These are phyloP conservation scores for Lasioglossum leucozonium DNA, from an alignment of 2,888 invertebrate species.

Conservation along the genomic window DNA sequence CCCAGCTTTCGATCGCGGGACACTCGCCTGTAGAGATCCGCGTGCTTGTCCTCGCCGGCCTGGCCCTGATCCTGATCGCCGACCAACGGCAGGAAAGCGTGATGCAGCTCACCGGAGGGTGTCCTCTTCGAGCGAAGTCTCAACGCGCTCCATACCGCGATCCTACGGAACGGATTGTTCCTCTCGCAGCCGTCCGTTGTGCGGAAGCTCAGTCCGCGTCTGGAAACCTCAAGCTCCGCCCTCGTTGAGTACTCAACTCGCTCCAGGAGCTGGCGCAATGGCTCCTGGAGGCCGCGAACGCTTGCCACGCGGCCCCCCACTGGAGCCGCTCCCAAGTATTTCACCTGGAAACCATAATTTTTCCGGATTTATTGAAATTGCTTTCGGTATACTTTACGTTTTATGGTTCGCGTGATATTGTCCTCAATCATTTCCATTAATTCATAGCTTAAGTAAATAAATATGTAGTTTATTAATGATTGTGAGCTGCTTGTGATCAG, in stretches of 20 bases:
- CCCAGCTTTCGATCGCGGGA: slow-evolving; percentile 27
- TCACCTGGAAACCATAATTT: slow-evolving; percentile 85
- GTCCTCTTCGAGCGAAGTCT: slow-evolving; percentile 86
- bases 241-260: slow-evolving; percentile 74
- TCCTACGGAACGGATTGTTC: slow-evolving; percentile 94
- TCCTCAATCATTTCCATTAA: no score
- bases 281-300: slow-evolving; percentile 92
- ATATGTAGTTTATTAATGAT: no score
- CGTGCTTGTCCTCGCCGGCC: slow-evolving; percentile 86
- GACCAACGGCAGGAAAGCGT: slow-evolving; percentile 92
- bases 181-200: slow-evolving; percentile 80
- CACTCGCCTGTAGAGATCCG: slow-evolving; percentile 83
- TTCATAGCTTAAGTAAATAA: no score
- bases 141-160: slow-evolving; percentile 97
- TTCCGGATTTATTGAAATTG: no score
- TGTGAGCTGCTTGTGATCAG: no score
- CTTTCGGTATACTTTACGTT: no score
- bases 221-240: slow-evolving; percentile 82
- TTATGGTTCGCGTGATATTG: no score
- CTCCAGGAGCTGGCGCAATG: slow-evolving; percentile 86
- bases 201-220: slow-evolving; percentile 81
- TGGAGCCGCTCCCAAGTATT: slow-evolving; percentile 93
- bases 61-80: slow-evolving; percentile 82
- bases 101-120: slow-evolving; percentile 85
- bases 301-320: slow-evolving; percentile 93